A percentile compares a stretch with the other conserved stretches of the same genome.
Conservation (phyloP, 2,797 vertebrate genomes). For the Typhlichthys eigenmanni region DNA sequence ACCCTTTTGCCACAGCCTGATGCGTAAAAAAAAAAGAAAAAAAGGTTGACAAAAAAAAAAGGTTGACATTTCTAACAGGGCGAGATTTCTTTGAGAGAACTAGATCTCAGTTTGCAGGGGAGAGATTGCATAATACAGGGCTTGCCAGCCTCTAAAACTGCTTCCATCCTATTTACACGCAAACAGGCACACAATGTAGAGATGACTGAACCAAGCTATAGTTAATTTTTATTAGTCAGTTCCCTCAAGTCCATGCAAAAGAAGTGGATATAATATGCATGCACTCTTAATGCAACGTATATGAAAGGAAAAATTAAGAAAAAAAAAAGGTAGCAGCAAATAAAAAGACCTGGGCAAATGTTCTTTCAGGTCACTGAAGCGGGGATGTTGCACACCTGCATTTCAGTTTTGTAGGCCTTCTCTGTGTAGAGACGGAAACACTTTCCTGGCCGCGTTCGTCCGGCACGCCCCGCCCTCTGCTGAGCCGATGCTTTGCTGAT, state of each 20-base stretch:
- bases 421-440: slow-evolving; percentile 96
- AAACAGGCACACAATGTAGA: no score
- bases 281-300: slow-evolving; percentile 19
- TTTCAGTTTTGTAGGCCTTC: slow-evolving; percentile 98
- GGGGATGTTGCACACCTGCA: slow-evolving; percentile 83
- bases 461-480: slow-evolving; percentile 94
- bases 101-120: not conserved
- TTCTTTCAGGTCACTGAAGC: not conserved
- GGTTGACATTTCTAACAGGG: slow-evolving; percentile 66
- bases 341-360: not conserved
- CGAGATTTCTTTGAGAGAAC: slow-evolving; percentile 23
- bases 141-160: no score
- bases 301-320: slow-evolving; percentile 21
- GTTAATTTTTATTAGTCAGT: no score
- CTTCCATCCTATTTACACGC: no score
- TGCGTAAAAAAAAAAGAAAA: no score
- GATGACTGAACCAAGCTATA: no score
- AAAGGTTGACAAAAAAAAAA: slow-evolving; percentile 43
- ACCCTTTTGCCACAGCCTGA: no score
- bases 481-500: slow-evolving; percentile 98
- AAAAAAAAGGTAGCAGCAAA: not conserved
- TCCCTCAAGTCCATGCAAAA: no score
- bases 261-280: slow-evolving; percentile 28
- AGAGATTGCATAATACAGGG: not conserved
- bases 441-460: slow-evolving; percentile 93